Evolutionary conservation across 1,140 invertebrate genomes (phyloP), one percentile per base, ranked within the genome.

Genomic region (Bilobella aurantiaca): DNA sequence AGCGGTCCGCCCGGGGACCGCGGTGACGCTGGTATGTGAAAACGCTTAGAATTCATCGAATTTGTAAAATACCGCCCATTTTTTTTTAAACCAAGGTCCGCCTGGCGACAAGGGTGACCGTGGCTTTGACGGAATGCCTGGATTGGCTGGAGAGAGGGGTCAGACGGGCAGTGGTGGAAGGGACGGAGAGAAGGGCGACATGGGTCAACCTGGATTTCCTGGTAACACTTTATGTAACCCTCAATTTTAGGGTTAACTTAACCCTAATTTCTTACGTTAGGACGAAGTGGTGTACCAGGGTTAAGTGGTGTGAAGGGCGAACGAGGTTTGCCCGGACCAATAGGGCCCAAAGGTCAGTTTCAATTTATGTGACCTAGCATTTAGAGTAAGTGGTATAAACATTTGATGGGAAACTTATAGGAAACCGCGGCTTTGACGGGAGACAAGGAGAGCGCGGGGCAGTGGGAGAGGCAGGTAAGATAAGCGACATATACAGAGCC

Each of bases 61-160:
- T n/a, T n/a, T n/a, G n/a, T n/a, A n/a, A n/a, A n/a, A n/a, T n/a
- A n/a, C n/a, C n/a, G n/a, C n/a, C n/a, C n/a, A n/a, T n/a, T n/a
- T n/a, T n/a, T 46, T 14, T 46, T 14, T 46, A 14, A 14, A 46
- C n/a, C 14, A 63, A 85, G 88, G n/a, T 79, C 81, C 31, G 90
- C 90, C 27, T 73, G 69, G 69, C 68, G 81, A 85, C 0, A 89
- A 23, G 25, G 70, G 70, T n/a, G 61, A 56, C 30, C 63, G 64
- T 28, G 71, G 71, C 21, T 53, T 76, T 28, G 82, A 88, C 74
- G 90, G 90, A 12, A 65, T 76, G 18, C 81, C 83, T 18, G 90
- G 90, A 3, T 75, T 78, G 58, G 77, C 80, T 31, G 90, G 89
- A 61, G 76, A 80, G 2, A 79, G 83, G 68, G 90, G 90, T 42